These are phyloP conservation scores for Himalopsyche japonica DNA, from an alignment of 2,888 invertebrate species.

Conservation along the genomic window DNA sequence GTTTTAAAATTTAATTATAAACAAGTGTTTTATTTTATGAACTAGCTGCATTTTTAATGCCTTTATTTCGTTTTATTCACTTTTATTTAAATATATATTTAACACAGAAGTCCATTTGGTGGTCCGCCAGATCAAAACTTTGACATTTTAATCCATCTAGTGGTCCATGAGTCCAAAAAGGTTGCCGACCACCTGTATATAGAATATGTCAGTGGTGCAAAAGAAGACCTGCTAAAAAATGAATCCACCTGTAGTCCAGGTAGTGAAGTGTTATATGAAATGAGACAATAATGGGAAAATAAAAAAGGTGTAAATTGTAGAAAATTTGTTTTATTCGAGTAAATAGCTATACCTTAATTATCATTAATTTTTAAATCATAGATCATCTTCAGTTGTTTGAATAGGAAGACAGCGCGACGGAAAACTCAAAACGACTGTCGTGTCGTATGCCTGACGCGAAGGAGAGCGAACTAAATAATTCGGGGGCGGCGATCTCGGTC, in stretches of 20 bases:
- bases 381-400: conserved; percentile 34
- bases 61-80: no score
- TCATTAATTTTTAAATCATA: conserved; percentile 35
- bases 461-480: conserved; percentile 3
- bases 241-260: not conserved
- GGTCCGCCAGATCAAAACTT: no score
- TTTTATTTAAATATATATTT: no score
- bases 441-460: conserved; percentile 17
- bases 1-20: no score
- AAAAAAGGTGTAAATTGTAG: conserved; percentile 47
- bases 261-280: not conserved
- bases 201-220: no score
- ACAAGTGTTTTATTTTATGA: no score
- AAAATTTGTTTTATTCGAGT: conserved; percentile 65
- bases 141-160: no score
- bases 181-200: no score
- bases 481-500: conserved; percentile 29
- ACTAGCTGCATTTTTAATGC: no score
- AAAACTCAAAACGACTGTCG: not conserved
- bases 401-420: conserved; percentile 35
- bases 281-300: conserved; percentile 31
- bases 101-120: no score
- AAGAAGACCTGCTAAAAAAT: not conserved
- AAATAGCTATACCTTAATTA: conserved; percentile 62
- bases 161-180: no score